Evolutionary conservation across 2,113 vertebrate species (phyloP).

Genomic region (Neolamprologus cancellatus): DNA sequence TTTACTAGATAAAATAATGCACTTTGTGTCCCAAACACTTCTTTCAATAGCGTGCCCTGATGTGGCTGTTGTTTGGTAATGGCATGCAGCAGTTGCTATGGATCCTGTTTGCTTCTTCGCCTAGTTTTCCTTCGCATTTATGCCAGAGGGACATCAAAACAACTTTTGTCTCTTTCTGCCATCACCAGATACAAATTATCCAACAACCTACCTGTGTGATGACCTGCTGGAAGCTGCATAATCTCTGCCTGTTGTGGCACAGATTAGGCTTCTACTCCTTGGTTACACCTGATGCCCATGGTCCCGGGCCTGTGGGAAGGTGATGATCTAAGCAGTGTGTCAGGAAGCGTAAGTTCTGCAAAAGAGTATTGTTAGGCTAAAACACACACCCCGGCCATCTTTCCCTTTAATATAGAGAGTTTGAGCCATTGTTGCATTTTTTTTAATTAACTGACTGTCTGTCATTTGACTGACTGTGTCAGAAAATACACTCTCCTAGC

Average conservation of each 20-base stretch:
- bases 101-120: not conserved
- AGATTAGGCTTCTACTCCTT: not conserved
- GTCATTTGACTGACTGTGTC: not conserved
- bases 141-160: not conserved
- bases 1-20: not conserved
- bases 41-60: not conserved
- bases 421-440: not conserved
- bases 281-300: not conserved
- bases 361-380: not conserved
- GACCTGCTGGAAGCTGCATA: not conserved
- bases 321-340: not conserved
- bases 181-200: not conserved
- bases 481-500: not conserved
- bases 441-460: not conserved
- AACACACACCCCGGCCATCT: not conserved
- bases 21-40: not conserved
- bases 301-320: fast-evolving
- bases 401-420: not conserved
- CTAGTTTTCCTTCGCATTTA: not conserved
- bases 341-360: not conserved
- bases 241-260: not conserved
- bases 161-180: not conserved
- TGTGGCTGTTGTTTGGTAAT: not conserved
- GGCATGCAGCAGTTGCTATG: not conserved
- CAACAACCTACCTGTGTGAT: not conserved